phyloP scores from a whole-genome alignment of 1,140 invertebrate species.

The Apis mellifera region Amel_HAv3.1 CM009935.2:10642501-10643000 shows the following conservation, averaged over 20 bases:
- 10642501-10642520: no score
- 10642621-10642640: neutral
- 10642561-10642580: no score
- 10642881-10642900: constrained; percentile 40
- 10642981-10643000: constrained; percentile 24
- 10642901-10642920: constrained; percentile 39
- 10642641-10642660: neutral
- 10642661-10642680: neutral
- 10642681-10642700: neutral
- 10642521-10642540: no score
- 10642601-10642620: no score
- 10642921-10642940: constrained; percentile 43
- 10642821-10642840: neutral
- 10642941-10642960: neutral
- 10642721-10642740: neutral
- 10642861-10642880: constrained; percentile 53
- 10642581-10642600: no score
- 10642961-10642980: neutral
- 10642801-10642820: constrained; percentile 27
- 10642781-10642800: constrained; percentile 18
- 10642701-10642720: no score
- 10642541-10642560: no score
- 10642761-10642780: constrained; percentile 37
- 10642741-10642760: constrained; percentile 10
- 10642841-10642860: constrained; percentile 15